These are phyloP conservation scores for Zophobas morio DNA, from an alignment of 1,140 invertebrate species.

Conservation along the genomic window DNA sequence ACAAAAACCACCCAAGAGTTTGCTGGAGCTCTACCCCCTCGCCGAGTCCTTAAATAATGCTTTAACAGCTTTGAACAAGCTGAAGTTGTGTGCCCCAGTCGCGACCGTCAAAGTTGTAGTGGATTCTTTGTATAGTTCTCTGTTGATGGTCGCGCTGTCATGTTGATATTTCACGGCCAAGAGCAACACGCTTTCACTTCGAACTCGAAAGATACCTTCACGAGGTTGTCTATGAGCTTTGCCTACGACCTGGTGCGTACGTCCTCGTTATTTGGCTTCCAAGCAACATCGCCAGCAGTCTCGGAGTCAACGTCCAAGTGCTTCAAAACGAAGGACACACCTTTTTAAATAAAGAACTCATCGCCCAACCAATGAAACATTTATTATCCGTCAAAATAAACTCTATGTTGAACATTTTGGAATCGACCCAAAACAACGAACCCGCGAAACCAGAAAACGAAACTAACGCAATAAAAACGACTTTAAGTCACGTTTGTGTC, in stretches of 20 bases:
- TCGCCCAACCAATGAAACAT: slow-evolving; percentile 72
- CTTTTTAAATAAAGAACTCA: slow-evolving; percentile 70
- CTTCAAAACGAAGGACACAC: slow-evolving; percentile 80
- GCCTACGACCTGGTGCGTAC: slow-evolving; percentile 87
- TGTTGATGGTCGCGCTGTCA: slow-evolving; percentile 77
- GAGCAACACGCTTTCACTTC: slow-evolving; percentile 85
- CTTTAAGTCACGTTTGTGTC: neutral
- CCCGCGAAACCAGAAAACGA: neutral
- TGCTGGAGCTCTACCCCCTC: slow-evolving; percentile 91
- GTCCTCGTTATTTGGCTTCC: slow-evolving; percentile 87
- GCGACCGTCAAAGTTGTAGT: slow-evolving; percentile 82
- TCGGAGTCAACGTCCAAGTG: slow-evolving; percentile 82
- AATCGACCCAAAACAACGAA: neutral
- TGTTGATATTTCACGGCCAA: slow-evolving; percentile 82
- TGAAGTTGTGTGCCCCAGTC: slow-evolving; percentile 85
- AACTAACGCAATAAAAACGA: neutral
- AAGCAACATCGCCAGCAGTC: slow-evolving; percentile 78
- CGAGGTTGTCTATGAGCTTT: slow-evolving; percentile 83
- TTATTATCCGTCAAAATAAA: slow-evolving; percentile 72
- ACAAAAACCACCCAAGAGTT: slow-evolving; percentile 77
- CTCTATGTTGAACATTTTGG: slow-evolving; percentile 49
- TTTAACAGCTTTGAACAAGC: slow-evolving; percentile 84
- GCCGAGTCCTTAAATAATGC: slow-evolving; percentile 93
- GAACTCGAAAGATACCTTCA: slow-evolving; percentile 84
- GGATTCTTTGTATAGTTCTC: slow-evolving; percentile 77